Evolutionary conservation across 2,113 vertebrate genomes (phyloP), one percentile per base, ranked within the genome.

Genomic region (Climacteris rufus): DNA sequence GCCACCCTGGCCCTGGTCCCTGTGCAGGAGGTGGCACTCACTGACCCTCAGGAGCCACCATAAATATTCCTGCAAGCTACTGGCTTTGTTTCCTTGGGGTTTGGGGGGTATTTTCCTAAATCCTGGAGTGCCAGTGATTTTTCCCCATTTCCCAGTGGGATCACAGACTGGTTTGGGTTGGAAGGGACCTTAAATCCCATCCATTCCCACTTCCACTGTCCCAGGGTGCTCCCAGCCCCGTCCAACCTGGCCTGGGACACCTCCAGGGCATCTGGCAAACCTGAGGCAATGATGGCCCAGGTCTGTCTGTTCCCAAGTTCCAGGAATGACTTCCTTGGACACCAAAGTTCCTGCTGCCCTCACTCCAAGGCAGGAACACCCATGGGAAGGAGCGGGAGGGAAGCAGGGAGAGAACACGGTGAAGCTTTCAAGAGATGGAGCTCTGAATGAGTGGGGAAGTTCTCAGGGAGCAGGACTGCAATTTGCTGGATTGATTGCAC

Each of bases 21-120:
- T 0, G 0, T 0, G 2, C 72, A 45, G 61, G 24, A 87, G 47
- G 54, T 25, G n/a, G 6, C 63, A 30, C 4, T 2, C 6, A 1
- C 57, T 1, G 11, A n/a, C n/a, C n/a, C n/a, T n/a, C n/a, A n/a
- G n/a, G n/a, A n/a, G n/a, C n/a, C n/a, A n/a, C n/a, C n/a, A n/a
- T n/a, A 23, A 64, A 47, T 13, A 37, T 23, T 25, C 56, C 23
- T 19, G n/a, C 52, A 61, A 61, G 13, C 10, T 35, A 14, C 28
- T 19, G n/a, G 3, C 2, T 23, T 35, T 21, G 18, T 14, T 31
- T 16, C 1, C 4, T 12, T 33, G 25, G 8, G 21, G 0, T 8
- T 66, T n/a, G 19, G 1, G 8, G 53, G 35, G 11, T 23, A 7
- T 28, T 50, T 28, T 52, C 52, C 10, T 13, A 27, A 77, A 39